These are phyloP conservation scores for Chrysina gloriosa DNA, from an alignment of 2,888 invertebrate species.

Conservation along the genomic window DNA sequence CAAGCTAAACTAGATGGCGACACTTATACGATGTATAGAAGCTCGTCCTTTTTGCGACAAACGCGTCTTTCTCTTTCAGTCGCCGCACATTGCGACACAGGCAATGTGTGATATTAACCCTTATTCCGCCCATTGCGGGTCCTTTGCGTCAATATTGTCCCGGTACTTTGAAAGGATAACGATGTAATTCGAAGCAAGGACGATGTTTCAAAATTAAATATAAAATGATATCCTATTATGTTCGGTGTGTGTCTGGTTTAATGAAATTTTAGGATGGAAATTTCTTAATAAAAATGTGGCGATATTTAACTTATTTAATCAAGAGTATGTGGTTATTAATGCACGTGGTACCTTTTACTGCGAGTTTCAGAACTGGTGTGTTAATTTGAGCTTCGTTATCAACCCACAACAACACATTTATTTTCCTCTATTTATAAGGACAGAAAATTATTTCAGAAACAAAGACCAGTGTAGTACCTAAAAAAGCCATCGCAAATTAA, in stretches of 20 bases:
- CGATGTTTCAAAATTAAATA: conserved; percentile 36
- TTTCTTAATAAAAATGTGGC: conserved; percentile 7
- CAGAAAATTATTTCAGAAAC: too few relatives aligned
- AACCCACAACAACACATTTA: too few relatives aligned
- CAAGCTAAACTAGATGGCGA: conserved; percentile 26
- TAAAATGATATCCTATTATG: conserved; percentile 30
- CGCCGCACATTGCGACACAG: conserved; percentile 15
- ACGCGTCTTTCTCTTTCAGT: conserved; percentile 6
- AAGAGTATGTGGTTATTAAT: neutral
- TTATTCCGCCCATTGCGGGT: conserved; percentile 26
- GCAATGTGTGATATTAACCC: conserved; percentile 36
- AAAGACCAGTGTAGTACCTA: too few relatives aligned
- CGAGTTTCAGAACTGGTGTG: too few relatives aligned
- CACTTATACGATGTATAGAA: conserved; percentile 21
- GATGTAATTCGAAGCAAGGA: conserved; percentile 33
- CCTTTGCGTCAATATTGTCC: conserved; percentile 35
- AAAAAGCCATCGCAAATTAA: too few relatives aligned
- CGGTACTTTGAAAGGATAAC: conserved; percentile 35
- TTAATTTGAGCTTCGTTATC: too few relatives aligned
- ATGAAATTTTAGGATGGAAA: conserved; percentile 19
- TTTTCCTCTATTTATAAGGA: too few relatives aligned
- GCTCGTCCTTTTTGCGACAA: neutral
- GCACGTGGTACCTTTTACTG: neutral
- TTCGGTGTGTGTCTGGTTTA: conserved; percentile 24
- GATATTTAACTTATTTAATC: conserved; percentile 1